phyloP scores from a whole-genome alignment of 2,113 vertebrate species.

The Phalacrocorax aristotelis region DNA sequence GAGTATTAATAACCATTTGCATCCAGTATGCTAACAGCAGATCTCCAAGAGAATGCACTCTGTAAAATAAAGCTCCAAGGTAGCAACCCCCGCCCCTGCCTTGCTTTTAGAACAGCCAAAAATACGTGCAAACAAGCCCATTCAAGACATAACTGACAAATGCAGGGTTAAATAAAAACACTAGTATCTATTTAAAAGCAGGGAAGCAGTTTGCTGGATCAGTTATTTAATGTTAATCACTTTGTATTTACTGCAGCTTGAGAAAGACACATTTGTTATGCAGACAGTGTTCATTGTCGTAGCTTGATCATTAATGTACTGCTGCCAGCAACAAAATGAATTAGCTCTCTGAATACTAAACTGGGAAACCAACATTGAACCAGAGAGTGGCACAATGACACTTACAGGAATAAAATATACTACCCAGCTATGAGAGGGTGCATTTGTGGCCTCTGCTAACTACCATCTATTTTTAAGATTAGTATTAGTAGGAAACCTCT shows the following conservation, averaged over 20 bases:
- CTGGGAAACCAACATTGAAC: conserved; percentile 41
- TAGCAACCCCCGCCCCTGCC: not conserved
- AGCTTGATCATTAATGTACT: conserved; percentile 70
- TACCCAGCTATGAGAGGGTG: conserved; percentile 20
- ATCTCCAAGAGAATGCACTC: not conserved
- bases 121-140: not conserved
- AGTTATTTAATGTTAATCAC: conserved; percentile 74
- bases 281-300: conserved; percentile 76
- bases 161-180: conserved; percentile 62
- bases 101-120: not conserved
- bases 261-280: conserved; percentile 78
- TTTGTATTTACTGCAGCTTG: conserved; percentile 73
- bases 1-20: conserved; percentile 66
- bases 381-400: conserved; percentile 59
- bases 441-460: conserved; percentile 45
- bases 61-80: not conserved
- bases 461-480: conserved; percentile 58
- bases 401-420: conserved; percentile 57
- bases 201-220: conserved; percentile 58
- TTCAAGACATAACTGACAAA: conserved; percentile 20
- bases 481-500: not conserved
- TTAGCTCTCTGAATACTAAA: conserved; percentile 73
- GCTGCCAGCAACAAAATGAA: conserved; percentile 69
- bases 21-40: conserved; percentile 26
- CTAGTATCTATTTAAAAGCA: conserved; percentile 47